A percentile compares a stretch with the other conserved stretches of the same genome.
phyloP scores from a whole-genome alignment of 2,113 vertebrate genomes.

The Danio rerio region GRCz12tu NC_133182.1:22937001-22937500 shows the following conservation, averaged over 20 bases:
- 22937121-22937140: background rate
- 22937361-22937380: background rate
- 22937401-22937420: slow-evolving; percentile 12
- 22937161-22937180: slow-evolving; percentile 15
- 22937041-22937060: too few species aligned
- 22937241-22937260: slow-evolving; percentile 13
- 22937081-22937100: too few species aligned
- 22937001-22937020: too few species aligned
- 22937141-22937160: slow-evolving; percentile 1
- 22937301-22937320: slow-evolving; percentile 24
- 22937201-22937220: slow-evolving; percentile 34
- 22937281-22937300: slow-evolving; percentile 35
- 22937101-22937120: too few species aligned
- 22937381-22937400: background rate
- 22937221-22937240: background rate
- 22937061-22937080: too few species aligned
- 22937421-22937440: background rate
- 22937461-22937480: background rate
- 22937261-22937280: slow-evolving; percentile 15
- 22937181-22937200: background rate
- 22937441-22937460: background rate
- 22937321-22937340: slow-evolving; percentile 15
- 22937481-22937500: background rate
- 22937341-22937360: background rate
- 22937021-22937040: too few species aligned